A percentile compares a stretch with the other conserved stretches of the same genome.
phyloP scores from a whole-genome alignment of 1,140 invertebrate species.

The Rhagoletis pomonella region DNA sequence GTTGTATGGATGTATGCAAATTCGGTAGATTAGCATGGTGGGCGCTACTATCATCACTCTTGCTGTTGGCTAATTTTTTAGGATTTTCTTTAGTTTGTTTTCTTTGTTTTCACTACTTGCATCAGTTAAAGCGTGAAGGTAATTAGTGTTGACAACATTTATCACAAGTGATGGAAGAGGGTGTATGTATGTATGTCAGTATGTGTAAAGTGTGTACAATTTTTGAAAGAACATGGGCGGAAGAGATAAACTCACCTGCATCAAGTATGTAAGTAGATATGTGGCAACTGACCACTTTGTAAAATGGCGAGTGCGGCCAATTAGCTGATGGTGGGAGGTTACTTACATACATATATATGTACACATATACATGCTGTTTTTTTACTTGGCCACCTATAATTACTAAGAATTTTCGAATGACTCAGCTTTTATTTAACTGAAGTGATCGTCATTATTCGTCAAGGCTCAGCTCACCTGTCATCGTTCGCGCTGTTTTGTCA shows the following conservation, averaged over 20 bases:
- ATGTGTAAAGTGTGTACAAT: background rate
- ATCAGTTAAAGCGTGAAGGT: constrained; percentile 14
- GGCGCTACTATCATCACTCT: background rate
- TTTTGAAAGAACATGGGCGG: background rate
- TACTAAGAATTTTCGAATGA: background rate
- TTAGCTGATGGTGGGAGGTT: background rate
- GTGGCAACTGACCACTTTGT: background rate
- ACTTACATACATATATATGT: background rate
- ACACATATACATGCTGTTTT: background rate
- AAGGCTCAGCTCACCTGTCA: background rate
- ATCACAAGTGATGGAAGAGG: background rate
- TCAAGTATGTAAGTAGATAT: background rate
- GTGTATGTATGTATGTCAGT: background rate
- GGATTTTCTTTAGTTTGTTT: background rate
- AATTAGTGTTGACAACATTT: constrained; percentile 34
- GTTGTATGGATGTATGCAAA: background rate
- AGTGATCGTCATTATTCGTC: background rate
- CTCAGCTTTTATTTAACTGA: background rate
- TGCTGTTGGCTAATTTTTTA: background rate
- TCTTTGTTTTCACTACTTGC: background rate
- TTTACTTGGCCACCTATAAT: background rate
- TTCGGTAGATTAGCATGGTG: background rate
- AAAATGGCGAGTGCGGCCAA: background rate
- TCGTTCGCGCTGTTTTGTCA: background rate
- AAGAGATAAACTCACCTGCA: background rate